Conservation (phyloP, 2,888 invertebrate genomes). For the Drosophila gaucha region DNA sequence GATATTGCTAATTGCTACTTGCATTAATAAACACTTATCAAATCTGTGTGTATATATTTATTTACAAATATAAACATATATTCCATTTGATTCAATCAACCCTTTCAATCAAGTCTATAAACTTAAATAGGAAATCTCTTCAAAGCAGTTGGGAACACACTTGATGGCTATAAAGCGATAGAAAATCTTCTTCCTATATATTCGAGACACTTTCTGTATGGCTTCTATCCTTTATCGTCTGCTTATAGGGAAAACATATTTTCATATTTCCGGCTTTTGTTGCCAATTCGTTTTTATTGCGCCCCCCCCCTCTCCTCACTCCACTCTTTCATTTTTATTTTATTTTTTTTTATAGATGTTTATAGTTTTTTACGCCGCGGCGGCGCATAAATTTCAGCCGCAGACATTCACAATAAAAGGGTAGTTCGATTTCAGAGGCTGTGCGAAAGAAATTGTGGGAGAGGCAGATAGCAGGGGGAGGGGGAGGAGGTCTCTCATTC, state of each 20-base stretch:
- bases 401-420: constrained; percentile 51
- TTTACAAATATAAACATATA: too few relatives aligned
- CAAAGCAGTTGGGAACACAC: background rate
- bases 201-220: constrained; percentile 8
- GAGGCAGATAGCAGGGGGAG: background rate
- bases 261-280: constrained; percentile 74
- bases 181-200: background rate
- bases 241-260: constrained; percentile 66
- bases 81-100: background rate
- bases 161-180: constrained; percentile 15
- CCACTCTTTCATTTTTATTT: too few relatives aligned
- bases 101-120: background rate
- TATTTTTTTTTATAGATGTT: constrained; percentile 70
- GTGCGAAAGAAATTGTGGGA: background rate
- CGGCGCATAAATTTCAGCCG: constrained; percentile 60
- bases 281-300: constrained; percentile 78
- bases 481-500: constrained; percentile 13
- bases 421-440: constrained; percentile 63
- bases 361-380: constrained; percentile 74
- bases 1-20: too few relatives aligned
- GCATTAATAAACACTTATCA: too few relatives aligned
- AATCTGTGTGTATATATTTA: too few relatives aligned
- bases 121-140: background rate
- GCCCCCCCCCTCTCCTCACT: constrained; percentile 10
- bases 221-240: constrained; percentile 6